A percentile compares a stretch with the other conserved stretches of the same genome.
Conservation (phyloP, 1,140 invertebrate species). For the Drosophila pseudoobscura region DNA sequence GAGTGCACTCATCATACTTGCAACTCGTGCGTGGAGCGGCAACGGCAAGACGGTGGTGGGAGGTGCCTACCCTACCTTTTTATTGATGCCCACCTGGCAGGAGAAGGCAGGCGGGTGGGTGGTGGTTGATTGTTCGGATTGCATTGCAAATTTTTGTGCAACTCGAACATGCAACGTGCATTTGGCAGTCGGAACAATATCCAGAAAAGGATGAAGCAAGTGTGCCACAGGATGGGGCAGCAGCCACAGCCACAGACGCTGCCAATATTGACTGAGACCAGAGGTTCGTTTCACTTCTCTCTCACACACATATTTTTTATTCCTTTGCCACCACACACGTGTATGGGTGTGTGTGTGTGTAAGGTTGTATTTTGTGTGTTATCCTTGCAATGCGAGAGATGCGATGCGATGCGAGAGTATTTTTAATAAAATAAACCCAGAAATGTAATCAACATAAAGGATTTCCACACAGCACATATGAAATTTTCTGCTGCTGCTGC, state of each 20-base stretch:
- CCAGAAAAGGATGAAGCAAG: slow-evolving; percentile 34
- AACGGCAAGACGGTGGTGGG: neutral
- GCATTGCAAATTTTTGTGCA: slow-evolving; percentile 75
- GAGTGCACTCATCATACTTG: slow-evolving; percentile 76
- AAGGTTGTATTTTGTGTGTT: slow-evolving; percentile 31
- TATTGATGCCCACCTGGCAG: slow-evolving; percentile 64
- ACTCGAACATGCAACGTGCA: slow-evolving; percentile 75
- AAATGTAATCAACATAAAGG: slow-evolving; percentile 83
- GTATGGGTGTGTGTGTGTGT: neutral
- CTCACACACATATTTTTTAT: slow-evolving; percentile 11
- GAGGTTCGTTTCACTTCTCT: slow-evolving; percentile 48
- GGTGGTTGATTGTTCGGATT: slow-evolving; percentile 23
- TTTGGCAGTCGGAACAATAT: slow-evolving; percentile 76
- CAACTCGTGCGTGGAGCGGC: slow-evolving; percentile 43
- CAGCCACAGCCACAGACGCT: slow-evolving; percentile 63
- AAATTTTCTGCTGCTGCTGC: slow-evolving; percentile 53
- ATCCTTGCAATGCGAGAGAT: slow-evolving; percentile 69
- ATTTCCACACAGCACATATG: slow-evolving; percentile 71
- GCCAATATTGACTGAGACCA: slow-evolving; percentile 78
- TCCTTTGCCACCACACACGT: slow-evolving; percentile 4
- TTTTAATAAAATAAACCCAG: slow-evolving; percentile 83
- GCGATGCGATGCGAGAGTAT: slow-evolving; percentile 63
- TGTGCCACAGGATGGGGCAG: slow-evolving; percentile 11
- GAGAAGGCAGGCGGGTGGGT: neutral
- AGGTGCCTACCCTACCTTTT: slow-evolving; percentile 44